Base-by-base conservation (phyloP, 2,113 vertebrate genomes). In the Psephotus haematonotus region DNA sequence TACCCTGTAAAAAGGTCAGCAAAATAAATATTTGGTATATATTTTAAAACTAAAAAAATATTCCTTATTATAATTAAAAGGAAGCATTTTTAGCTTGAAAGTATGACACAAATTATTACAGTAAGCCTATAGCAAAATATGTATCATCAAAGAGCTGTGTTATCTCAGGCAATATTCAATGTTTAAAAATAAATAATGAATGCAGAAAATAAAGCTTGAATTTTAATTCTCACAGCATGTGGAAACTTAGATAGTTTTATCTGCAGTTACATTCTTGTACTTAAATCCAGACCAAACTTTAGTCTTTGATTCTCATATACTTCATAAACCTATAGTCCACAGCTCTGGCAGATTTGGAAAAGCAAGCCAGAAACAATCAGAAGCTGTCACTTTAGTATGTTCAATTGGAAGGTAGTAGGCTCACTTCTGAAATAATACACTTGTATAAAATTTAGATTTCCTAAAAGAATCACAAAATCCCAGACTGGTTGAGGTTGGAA, bases 51-150 rank as follows among this genome's bases (percentile, higher is more conserved):
- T 57, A 15, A 33, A 90, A 79, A 85, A 17, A 7, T 16, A 47
- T 23, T 80, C 29, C 4, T 24, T 71, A 64, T 92, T 77, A 29
- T 52, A 67, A 69, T 88, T 41, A 93, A 91, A 86, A 72, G 3
- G 33, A 90, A 79, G 19, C 4, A 39, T 78, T 78, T 85, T 53
- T 52, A 75, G 22, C 35, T 92, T 41, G 41, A 83, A 96, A 84
- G 59, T 86, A 82, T 20, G 39, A 96, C 97, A 91, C 76, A 94
- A 95, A 97, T 98, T 94, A 88, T 92, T 97, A 96, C 82, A 86
- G 50, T 95, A 97, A 95, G 93, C 96, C 93, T 74, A 64, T 92
- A 96, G 95, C 82, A 83, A 95, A 97, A 91, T 31, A 57, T 85
- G 72, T 81, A 90, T 53, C 84, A 92, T 97, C 95, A 97, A 96